Conservation (phyloP, 2,113 vertebrate genomes). For the Telmatochromis sp. region DNA sequence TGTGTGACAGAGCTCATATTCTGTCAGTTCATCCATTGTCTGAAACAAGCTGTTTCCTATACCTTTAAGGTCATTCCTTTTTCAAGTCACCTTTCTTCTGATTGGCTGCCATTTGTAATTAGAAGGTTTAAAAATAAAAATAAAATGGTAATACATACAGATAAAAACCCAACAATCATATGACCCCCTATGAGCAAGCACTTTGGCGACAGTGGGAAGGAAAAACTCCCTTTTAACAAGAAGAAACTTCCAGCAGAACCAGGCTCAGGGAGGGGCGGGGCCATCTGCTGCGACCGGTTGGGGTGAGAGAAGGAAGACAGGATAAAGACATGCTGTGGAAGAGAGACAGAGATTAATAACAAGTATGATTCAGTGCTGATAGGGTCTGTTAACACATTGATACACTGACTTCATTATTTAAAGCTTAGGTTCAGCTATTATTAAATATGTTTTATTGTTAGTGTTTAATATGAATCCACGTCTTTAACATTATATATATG, state of each 20-base stretch:
- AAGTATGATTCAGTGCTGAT: neutral
- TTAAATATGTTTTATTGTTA: neutral
- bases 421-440: neutral
- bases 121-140: neutral
- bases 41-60: neutral
- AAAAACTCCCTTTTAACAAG: neutral
- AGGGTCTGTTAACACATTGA: neutral
- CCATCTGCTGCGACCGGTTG: accelerated
- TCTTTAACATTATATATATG: neutral
- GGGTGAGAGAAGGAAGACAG: accelerated
- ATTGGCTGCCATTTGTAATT: neutral
- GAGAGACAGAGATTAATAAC: neutral
- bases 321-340: accelerated
- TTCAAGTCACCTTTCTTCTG: neutral
- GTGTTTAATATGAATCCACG: neutral
- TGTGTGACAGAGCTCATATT: neutral
- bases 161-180: accelerated
- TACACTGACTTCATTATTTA: accelerated
- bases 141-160: neutral
- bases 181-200: neutral
- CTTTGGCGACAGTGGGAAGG: neutral
- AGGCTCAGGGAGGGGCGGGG: neutral
- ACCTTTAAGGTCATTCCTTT: neutral
- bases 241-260: neutral
- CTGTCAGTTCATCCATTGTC: neutral